phyloP scores from a whole-genome alignment of 2,113 vertebrate genomes.

The Gambusia affinis region DNA sequence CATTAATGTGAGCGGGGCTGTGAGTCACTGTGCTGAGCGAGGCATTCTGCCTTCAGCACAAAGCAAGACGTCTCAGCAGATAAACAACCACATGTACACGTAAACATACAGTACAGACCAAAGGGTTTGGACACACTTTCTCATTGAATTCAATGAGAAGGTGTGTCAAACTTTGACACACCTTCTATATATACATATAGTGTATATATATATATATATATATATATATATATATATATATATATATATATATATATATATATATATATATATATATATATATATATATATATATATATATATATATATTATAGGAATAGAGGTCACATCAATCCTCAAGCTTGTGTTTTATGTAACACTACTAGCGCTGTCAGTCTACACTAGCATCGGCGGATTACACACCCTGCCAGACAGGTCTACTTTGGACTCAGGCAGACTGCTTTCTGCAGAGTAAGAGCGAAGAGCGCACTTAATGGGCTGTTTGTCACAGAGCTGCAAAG shows the following conservation, averaged over 20 bases:
- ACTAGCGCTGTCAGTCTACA: conserved; percentile 41
- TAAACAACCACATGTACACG: conserved; percentile 20
- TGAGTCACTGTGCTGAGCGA: conserved; percentile 19
- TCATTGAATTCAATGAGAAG: no score
- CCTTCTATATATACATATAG: no score
- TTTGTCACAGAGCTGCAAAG: background rate
- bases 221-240: no score
- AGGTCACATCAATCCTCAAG: conserved; percentile 57
- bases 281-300: no score
- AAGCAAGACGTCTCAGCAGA: conserved; percentile 28
- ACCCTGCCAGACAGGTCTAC: background rate
- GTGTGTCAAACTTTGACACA: no score
- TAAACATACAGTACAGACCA: background rate
- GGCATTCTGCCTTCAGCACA: conserved; percentile 23
- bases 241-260: no score
- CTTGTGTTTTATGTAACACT: conserved; percentile 58
- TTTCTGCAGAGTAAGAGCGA: conserved; percentile 1
- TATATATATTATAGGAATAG: no score
- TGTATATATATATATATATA: background rate
- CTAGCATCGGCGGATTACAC: conserved; percentile 23
- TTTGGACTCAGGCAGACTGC: conserved; percentile 1
- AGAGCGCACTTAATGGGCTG: background rate
- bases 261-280: no score
- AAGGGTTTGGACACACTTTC: no score
- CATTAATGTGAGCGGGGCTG: conserved; percentile 13